Evolutionary conservation across 2,888 invertebrate genomes (phyloP), one percentile per base, ranked within the genome.

Genomic region (Hirtodrosophila trivittata): DNA sequence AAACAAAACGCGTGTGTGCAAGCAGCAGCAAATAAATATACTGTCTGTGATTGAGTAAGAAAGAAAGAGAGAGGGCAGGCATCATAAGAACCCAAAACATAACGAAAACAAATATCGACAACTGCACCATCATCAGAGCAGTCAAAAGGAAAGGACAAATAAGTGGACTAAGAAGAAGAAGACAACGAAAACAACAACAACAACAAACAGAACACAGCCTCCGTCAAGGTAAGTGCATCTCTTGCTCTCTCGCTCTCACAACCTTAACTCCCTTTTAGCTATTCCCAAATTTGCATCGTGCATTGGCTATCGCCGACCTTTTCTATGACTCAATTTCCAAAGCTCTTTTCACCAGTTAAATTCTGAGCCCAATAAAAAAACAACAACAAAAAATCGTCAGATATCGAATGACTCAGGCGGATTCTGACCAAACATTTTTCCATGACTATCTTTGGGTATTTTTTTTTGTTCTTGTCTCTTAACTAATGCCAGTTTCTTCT

Each of bases 1-100:
- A 83, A 83, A 83, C 82, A 83, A 86, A 73, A 66, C 77, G 73
- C 66, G 86, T 73, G 84, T 83, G 73, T 65, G 72, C 62, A 76
- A 71, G 47, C 38, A 68, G 60, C 45, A 65, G 43, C 56, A 66
- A 55, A 45, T 41, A 56, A 47, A 56, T 13, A 50, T 35, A 38
- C 18, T 21, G 18, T 21, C 18, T 21, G 18, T 21, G 51, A 46
- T 12, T 18, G 7, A 28, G 37, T 16, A 35, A 30, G 42, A 51
- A 63, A 33, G 38, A 28, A 16, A 28, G 39, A 38, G 18, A 32
- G 28, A 54, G 43, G 47, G 13, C 18, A 21, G 21, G 33, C 37
- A 72, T 8, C 49, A 74, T 45, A 75, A 64, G 64, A 70, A 63
- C 63, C 57, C 38, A 39, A 55, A 66, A 57, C 35, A 68, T 42